These are phyloP conservation scores for Podotricha telesiphe DNA, from an alignment of 2,888 invertebrate species.

Conservation along the genomic window DNA sequence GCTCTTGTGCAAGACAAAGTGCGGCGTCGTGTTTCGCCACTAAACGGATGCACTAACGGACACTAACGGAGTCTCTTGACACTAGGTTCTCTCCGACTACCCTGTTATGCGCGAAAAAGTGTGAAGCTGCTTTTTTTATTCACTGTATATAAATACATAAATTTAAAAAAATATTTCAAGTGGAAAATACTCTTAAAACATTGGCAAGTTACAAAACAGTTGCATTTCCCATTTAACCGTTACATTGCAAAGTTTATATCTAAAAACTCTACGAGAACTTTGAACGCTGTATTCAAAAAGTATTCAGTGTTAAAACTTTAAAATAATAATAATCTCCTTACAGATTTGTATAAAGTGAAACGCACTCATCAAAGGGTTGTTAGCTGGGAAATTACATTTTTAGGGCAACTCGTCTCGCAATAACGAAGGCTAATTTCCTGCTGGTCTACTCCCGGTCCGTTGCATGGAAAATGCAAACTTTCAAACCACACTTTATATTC, in stretches of 20 bases:
- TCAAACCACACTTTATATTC: constrained; percentile 23
- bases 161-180: neutral
- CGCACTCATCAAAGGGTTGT: constrained; percentile 36
- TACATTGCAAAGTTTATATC: constrained; percentile 1
- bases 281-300: neutral
- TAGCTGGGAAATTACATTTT: constrained; percentile 47
- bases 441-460: constrained; percentile 46
- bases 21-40: no score
- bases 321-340: constrained; percentile 19
- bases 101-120: no score
- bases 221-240: constrained; percentile 6
- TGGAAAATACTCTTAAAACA: constrained; percentile 2
- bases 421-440: constrained; percentile 53
- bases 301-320: constrained; percentile 7
- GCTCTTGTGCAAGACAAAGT: no score
- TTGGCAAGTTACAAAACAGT: constrained; percentile 6
- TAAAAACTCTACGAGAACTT: constrained; percentile 1
- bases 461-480: constrained; percentile 48
- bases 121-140: no score
- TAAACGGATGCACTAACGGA: no score
- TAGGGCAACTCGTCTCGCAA: constrained; percentile 45
- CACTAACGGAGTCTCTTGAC: no score
- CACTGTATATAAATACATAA: no score
- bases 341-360: constrained; percentile 1
- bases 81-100: no score